Percentiles rank a stretch among this genome's conserved stretches.
Conservation (phyloP, 2,113 vertebrate genomes). For the Eira barbara region DNA sequence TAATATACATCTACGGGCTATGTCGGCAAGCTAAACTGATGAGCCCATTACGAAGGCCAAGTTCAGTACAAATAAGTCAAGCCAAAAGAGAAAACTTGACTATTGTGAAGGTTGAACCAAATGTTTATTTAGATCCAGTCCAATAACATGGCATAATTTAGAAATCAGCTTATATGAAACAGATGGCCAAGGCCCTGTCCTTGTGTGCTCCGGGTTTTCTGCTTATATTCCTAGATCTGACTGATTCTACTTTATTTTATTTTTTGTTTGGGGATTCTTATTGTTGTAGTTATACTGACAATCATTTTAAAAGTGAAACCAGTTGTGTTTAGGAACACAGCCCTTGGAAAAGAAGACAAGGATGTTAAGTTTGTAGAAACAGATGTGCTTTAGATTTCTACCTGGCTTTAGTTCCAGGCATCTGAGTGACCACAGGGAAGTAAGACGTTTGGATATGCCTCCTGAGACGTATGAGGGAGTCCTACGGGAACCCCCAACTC, state of each 20-base stretch:
- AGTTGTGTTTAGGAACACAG: background rate
- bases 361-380: background rate
- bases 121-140: slow-evolving; percentile 35
- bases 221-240: background rate
- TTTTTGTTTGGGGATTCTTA: background rate
- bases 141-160: background rate
- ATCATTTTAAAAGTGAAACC: background rate
- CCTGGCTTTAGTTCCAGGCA: background rate
- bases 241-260: background rate
- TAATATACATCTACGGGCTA: background rate
- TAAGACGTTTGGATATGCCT: background rate
- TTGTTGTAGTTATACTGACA: background rate
- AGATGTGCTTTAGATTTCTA: background rate
- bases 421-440: background rate
- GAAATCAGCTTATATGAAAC: slow-evolving; percentile 51
- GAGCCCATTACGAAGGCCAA: slow-evolving; percentile 32
- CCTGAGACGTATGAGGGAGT: background rate
- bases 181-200: slow-evolving; percentile 24
- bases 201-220: background rate
- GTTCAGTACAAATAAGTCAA: slow-evolving; percentile 36
- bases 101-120: slow-evolving; percentile 32
- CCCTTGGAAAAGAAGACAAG: background rate
- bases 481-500: background rate
- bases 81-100: slow-evolving; percentile 15
- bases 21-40: slow-evolving; percentile 27